Conservation (phyloP, 2,797 vertebrate genomes). For the Microtus obscurus region DNA sequence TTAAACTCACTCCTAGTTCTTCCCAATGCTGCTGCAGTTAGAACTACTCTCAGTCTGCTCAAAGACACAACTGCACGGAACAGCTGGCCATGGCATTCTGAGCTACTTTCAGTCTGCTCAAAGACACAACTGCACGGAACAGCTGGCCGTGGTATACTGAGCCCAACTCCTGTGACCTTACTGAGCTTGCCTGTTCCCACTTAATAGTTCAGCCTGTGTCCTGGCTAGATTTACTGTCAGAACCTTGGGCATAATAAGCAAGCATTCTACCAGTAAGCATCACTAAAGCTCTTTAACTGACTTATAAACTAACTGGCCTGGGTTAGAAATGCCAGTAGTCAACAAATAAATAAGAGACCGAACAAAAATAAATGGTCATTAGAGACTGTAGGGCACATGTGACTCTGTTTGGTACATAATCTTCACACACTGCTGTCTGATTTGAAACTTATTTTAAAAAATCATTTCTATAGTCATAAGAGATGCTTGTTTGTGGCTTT, state of each 20-base stretch:
- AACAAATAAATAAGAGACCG: background rate
- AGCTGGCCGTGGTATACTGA: background rate
- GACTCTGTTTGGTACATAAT: background rate
- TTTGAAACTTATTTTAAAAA: background rate
- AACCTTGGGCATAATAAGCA: background rate
- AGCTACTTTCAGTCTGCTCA: background rate
- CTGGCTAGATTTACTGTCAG: background rate
- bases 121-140: background rate
- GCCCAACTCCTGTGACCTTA: background rate
- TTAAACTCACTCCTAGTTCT: background rate
- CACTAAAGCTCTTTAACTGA: background rate
- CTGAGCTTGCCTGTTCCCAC: background rate
- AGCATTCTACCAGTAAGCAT: background rate
- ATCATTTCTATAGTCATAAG: background rate
- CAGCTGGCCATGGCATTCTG: background rate
- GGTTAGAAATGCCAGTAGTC: background rate
- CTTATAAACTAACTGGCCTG: too few species aligned
- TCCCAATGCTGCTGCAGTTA: background rate
- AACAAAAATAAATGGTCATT: background rate
- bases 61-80: background rate
- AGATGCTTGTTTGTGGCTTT: background rate
- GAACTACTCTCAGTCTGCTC: background rate
- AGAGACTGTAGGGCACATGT: background rate
- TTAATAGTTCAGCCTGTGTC: background rate
- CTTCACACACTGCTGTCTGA: background rate